Evolutionary conservation across 2,888 invertebrate genomes (phyloP).

Genomic region (Diplazon laetatorius): DNA sequence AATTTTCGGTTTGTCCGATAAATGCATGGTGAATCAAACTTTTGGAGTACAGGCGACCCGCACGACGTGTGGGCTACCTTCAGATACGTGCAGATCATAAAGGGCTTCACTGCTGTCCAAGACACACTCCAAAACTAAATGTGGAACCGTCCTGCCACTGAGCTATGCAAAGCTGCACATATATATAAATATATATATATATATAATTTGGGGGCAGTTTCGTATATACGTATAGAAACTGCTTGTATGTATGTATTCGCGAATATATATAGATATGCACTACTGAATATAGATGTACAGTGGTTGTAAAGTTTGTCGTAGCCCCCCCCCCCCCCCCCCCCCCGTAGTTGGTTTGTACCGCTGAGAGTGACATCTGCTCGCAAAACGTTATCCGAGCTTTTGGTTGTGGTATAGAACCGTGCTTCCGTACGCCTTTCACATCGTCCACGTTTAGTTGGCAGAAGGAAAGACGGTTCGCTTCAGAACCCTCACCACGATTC

Average conservation of each 20-base stretch:
- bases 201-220: background rate
- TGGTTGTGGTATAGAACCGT: slow-evolving; percentile 53
- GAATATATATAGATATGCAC: background rate
- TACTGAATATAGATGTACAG: slow-evolving; percentile 50
- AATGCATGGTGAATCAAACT: slow-evolving; percentile 50
- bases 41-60: slow-evolving; percentile 34
- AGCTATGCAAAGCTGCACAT: slow-evolving; percentile 17
- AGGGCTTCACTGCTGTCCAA: slow-evolving; percentile 57
- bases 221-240: too few species aligned
- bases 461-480: slow-evolving; percentile 11
- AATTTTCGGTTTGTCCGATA: slow-evolving; percentile 51
- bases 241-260: slow-evolving; percentile 1
- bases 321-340: too few species aligned
- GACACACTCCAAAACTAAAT: slow-evolving; percentile 52
- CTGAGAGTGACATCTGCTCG: slow-evolving; percentile 78
- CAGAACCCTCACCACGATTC: slow-evolving; percentile 46
- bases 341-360: slow-evolving; percentile 61
- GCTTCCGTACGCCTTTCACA: slow-evolving; percentile 22
- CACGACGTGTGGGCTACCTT: slow-evolving; percentile 37
- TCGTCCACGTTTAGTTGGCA: background rate
- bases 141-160: background rate
- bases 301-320: slow-evolving; percentile 72
- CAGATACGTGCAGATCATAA: slow-evolving; percentile 53
- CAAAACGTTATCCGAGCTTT: slow-evolving; percentile 75
- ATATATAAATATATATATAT: slow-evolving; percentile 25